Conservation (phyloP, 2,888 invertebrate species). For the Ochropacha duplaris region DNA sequence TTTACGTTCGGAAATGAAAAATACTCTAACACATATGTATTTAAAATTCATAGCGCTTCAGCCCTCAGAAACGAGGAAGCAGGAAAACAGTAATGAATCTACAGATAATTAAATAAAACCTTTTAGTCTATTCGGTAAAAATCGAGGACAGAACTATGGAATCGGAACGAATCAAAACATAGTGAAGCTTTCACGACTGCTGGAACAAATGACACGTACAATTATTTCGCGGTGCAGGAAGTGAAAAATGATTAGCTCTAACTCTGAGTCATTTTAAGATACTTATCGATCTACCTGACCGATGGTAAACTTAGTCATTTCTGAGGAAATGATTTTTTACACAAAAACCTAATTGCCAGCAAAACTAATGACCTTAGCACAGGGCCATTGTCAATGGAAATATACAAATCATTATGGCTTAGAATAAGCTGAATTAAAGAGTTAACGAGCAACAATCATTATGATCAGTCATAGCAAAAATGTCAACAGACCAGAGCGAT, state of each 20-base stretch:
- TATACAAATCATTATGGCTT: constrained; percentile 12
- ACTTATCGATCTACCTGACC: constrained; percentile 54
- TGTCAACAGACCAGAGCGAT: constrained; percentile 46
- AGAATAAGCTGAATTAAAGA: constrained; percentile 21
- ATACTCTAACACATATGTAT: constrained; percentile 11
- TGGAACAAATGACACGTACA: constrained; percentile 73
- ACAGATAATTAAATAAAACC: constrained; percentile 23
- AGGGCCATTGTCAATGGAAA: constrained; percentile 16
- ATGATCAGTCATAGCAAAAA: constrained; percentile 36
- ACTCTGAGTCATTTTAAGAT: constrained; percentile 60
- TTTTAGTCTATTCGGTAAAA: constrained; percentile 5
- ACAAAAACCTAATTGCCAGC: constrained; percentile 8
- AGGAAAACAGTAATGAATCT: constrained; percentile 26
- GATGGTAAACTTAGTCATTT: constrained; percentile 50
- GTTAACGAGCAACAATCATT: constrained; percentile 28
- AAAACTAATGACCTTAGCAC: constrained; percentile 24
- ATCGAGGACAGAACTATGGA: constrained; percentile 41
- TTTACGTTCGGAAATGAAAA: constrained; percentile 20
- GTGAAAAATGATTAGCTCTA: constrained; percentile 64
- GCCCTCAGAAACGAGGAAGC: constrained; percentile 40
- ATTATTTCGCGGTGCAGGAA: constrained; percentile 70
- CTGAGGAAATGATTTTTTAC: constrained; percentile 18
- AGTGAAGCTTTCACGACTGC: constrained; percentile 56
- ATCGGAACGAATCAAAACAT: constrained; percentile 48
- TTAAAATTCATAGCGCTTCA: constrained; percentile 21